Evolutionary conservation across 2,888 invertebrate genomes (phyloP), one percentile per base, ranked within the genome.

Genomic region (Priocnemis perturbator): DNA sequence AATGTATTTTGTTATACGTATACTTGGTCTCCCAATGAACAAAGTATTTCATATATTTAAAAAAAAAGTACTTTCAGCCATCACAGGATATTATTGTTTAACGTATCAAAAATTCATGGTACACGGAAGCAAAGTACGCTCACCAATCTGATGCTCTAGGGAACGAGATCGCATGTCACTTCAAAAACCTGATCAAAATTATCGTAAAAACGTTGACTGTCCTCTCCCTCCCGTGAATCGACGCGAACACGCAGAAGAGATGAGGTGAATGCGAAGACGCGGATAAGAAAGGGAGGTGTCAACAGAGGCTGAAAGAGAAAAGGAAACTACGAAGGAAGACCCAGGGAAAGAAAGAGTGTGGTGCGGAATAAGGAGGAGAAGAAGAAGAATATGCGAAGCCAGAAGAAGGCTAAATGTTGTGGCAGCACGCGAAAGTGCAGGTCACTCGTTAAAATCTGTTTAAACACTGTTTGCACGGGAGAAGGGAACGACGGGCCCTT

Each of bases 401-500:
- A 2, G 0, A 26, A 3, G 17, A 9, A 26, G 5, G 26, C 37
- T 30, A 50, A 60, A 62, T 71, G 65, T 20, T 37, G 19, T 11
- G 17, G 23, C 56, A 60, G 48, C 68, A 61, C 68, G 63, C 64
- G 53, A 71, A 53, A 60, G 26, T 44, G 20, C 63, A 26, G 60
- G 37, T 55, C 53, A 63, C 19, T 61, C 50, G 64, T 71, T 61
- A 69, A 69, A 69, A 64, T 47, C 55, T 65, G 56, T 69, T 71
- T 60, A 69, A 69, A 69, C 58, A 37, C 44, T 48, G 19, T 64
- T 69, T 59, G 52, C 58, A 26, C 21, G 52, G 37, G 55, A 48
- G 37, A 47, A 17, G 5, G 21, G 14, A 52, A n/a, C n/a, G 26
- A 47, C 4, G 47, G n/a, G 47, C 50, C 37, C 37, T 26, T 19